Conservation (phyloP, 2,797 vertebrate species). For the Octomys mimax region DNA sequence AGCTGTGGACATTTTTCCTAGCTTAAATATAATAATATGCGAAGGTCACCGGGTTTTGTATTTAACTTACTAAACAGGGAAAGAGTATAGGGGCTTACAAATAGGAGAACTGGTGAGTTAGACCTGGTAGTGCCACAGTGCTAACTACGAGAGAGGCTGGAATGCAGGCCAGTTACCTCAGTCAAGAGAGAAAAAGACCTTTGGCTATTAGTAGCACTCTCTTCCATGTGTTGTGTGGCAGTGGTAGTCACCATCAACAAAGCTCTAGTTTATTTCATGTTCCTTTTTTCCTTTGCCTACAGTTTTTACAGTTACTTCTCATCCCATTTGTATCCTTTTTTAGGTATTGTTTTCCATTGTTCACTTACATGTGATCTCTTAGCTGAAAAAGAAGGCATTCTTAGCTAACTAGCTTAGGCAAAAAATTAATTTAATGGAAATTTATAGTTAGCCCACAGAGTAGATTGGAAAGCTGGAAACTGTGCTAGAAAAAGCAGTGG, state of each 20-base stretch:
- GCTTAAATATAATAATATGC: not conserved
- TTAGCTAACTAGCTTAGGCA: not conserved
- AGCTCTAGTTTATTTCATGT: not conserved
- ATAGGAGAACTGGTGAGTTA: not conserved
- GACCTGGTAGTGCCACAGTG: not conserved
- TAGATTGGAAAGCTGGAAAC: not conserved
- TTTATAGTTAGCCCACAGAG: not conserved
- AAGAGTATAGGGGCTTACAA: not conserved
- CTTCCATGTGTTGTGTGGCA: not conserved
- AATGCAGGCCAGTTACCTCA: not conserved
- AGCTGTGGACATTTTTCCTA: not conserved
- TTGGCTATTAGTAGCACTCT: not conserved
- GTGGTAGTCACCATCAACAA: not conserved
- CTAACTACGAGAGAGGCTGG: not conserved
- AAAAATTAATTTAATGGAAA: slow-evolving; percentile 9
- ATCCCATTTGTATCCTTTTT: not conserved
- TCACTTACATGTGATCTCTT: not conserved
- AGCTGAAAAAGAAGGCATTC: not conserved
- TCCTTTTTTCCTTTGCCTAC: not conserved
- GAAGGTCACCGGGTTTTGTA: not conserved
- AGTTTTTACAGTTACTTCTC: not conserved
- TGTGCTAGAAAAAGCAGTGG: not conserved
- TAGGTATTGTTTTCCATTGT: not conserved
- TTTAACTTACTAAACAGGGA: not conserved
- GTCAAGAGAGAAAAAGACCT: not conserved